A percentile compares a stretch with the other conserved stretches of the same genome.
phyloP scores from a whole-genome alignment of 2,113 vertebrate genomes.

The Balaeniceps rex region DNA sequence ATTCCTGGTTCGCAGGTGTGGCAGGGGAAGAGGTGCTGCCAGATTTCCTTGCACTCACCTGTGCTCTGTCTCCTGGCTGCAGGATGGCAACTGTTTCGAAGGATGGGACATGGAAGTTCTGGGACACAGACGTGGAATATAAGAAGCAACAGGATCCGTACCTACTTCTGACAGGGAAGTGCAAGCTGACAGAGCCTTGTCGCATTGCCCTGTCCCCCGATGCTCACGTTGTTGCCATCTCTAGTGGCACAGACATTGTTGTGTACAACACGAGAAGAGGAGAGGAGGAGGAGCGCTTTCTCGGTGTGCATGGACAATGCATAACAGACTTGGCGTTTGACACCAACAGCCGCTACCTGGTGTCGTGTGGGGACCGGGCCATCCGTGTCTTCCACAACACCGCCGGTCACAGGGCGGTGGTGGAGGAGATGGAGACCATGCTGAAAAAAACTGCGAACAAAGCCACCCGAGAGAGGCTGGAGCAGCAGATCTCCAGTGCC shows the following conservation, averaged over 20 bases:
- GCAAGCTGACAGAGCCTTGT: constrained; percentile 69
- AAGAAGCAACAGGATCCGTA: constrained; percentile 96
- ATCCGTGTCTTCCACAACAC: constrained; percentile 89
- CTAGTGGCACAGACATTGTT: constrained; percentile 71
- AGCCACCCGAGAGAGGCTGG: constrained; percentile 84
- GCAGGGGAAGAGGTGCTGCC: no score
- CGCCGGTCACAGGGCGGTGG: constrained; percentile 82
- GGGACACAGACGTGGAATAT: constrained; percentile 94
- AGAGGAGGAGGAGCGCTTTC: constrained; percentile 82
- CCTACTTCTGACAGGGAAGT: constrained; percentile 82
- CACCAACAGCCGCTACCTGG: constrained; percentile 81
- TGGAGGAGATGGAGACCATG: constrained; percentile 86
- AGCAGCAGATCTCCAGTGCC: constrained; percentile 85
- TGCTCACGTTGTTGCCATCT: constrained; percentile 80
- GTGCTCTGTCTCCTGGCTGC: neutral
- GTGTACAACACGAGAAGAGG: constrained; percentile 80
- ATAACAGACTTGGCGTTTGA: constrained; percentile 87
- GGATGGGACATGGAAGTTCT: constrained; percentile 94
- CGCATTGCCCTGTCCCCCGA: constrained; percentile 86
- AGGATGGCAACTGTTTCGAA: constrained; percentile 95
- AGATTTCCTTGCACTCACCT: accelerated
- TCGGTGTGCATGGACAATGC: constrained; percentile 70
- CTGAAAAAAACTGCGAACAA: constrained; percentile 84
- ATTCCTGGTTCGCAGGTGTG: neutral
- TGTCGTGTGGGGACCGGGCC: constrained; percentile 84